Percentiles rank a stretch among this genome's conserved stretches.
These are phyloP conservation scores for Plumapathes pennacea DNA, from an alignment of 92 coral and sea anemone genomes.

Conservation along the genomic window DNA sequence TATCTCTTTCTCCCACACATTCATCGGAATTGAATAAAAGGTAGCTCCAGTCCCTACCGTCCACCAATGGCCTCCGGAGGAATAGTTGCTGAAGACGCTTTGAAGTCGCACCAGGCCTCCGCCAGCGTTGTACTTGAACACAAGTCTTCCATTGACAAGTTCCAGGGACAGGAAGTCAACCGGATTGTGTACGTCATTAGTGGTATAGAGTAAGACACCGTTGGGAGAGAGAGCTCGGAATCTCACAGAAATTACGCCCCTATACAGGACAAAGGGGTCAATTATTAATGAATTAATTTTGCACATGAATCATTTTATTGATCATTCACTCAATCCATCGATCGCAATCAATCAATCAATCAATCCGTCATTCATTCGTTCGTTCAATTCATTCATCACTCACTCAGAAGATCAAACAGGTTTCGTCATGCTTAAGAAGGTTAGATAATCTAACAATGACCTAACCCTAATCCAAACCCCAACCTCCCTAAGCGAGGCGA, in stretches of 20 bases:
- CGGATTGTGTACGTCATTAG: slow-evolving; percentile 50
- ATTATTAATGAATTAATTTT: no score
- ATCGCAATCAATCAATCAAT: no score
- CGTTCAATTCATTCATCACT: no score
- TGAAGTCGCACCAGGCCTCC: slow-evolving; percentile 53
- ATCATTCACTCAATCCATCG: no score
- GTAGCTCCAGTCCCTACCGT: slow-evolving; percentile 69
- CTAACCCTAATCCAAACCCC: no score
- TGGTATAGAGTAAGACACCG: slow-evolving; percentile 75
- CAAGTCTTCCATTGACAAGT: slow-evolving; percentile 69
- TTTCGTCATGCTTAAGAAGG: no score
- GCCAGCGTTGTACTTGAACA: slow-evolving; percentile 71
- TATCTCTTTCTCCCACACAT: not conserved
- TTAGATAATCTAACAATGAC: no score
- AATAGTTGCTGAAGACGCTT: slow-evolving; percentile 58
- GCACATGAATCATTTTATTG: no score
- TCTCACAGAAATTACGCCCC: slow-evolving; percentile 23
- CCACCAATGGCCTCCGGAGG: slow-evolving; percentile 66
- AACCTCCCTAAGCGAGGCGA: no score
- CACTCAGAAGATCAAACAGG: no score
- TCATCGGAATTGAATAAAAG: not conserved
- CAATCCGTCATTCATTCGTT: no score
- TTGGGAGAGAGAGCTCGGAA: slow-evolving; percentile 96
- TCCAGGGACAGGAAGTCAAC: slow-evolving; percentile 59
- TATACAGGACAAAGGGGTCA: no score